Conservation (phyloP, 2,888 invertebrate genomes). For the Agonopterix arenella region DNA sequence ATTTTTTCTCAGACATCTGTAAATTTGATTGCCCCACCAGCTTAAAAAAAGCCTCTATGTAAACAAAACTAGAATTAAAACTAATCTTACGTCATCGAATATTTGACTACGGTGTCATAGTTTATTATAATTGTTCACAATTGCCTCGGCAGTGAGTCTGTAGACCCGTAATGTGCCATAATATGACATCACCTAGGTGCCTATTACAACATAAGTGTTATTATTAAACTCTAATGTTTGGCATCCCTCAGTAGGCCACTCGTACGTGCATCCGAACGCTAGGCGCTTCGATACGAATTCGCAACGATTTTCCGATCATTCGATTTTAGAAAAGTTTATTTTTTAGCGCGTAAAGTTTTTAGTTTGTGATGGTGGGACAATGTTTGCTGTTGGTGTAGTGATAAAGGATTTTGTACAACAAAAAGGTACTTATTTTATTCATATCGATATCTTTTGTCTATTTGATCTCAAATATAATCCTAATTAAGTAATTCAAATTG, state of each 20-base stretch:
- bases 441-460: no score
- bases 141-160: slow-evolving; percentile 37
- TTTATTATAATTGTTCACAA: background rate
- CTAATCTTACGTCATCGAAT: no score
- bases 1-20: background rate
- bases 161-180: slow-evolving; percentile 22
- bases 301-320: background rate
- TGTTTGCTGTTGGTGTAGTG: background rate
- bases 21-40: background rate
- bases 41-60: slow-evolving; percentile 22
- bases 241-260: slow-evolving; percentile 51
- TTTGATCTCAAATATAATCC: no score
- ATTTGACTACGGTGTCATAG: no score
- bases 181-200: slow-evolving; percentile 55
- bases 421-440: no score
- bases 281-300: slow-evolving; percentile 20
- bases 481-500: no score
- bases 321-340: background rate
- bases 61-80: slow-evolving; percentile 58
- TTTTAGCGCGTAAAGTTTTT: no score
- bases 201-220: slow-evolving; percentile 53
- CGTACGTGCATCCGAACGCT: slow-evolving; percentile 37
- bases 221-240: slow-evolving; percentile 58
- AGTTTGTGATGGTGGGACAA: no score
- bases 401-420: background rate